Evolutionary conservation across 1,140 invertebrate genomes (phyloP).

Genomic region (Agrilus planipennis): DNA sequence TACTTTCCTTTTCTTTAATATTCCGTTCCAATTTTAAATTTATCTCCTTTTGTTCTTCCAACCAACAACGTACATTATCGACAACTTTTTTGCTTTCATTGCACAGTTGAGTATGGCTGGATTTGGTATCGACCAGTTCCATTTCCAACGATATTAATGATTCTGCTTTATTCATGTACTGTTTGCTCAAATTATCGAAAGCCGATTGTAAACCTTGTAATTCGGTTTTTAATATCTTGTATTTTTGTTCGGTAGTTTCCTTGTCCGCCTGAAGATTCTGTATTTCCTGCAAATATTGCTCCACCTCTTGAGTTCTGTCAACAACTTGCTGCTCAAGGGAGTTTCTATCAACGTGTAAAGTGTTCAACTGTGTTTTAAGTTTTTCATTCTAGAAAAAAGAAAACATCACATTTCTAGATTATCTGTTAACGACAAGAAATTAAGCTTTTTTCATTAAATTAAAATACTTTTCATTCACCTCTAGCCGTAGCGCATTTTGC

Average conservation of each 20-base stretch:
- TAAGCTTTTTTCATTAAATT: background rate
- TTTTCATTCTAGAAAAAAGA: conserved; percentile 19
- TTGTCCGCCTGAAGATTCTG: conserved; percentile 20
- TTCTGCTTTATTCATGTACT: conserved; percentile 15
- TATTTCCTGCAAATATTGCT: conserved; percentile 19
- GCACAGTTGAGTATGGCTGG: conserved; percentile 19
- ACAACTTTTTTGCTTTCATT: conserved; percentile 23
- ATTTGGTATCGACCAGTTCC: conserved; percentile 19
- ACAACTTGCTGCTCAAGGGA: conserved; percentile 17
- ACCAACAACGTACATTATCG: conserved; percentile 22
- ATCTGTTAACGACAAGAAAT: background rate
- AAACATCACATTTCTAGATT: background rate
- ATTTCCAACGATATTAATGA: conserved; percentile 17
- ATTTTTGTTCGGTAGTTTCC: conserved; percentile 16
- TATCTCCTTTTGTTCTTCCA: conserved; percentile 24
- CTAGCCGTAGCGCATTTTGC: conserved; percentile 15
- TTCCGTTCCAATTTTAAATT: conserved; percentile 18
- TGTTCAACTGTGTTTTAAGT: conserved; percentile 12
- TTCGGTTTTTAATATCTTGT: conserved; percentile 16
- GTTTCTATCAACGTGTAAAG: conserved; percentile 12
- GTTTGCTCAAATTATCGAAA: conserved; percentile 6
- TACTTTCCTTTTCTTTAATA: conserved; percentile 16
- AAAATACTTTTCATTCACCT: conserved; percentile 14
- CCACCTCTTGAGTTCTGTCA: conserved; percentile 15
- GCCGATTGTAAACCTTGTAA: conserved; percentile 17